A percentile compares a stretch with the other conserved stretches of the same genome.
Conservation (phyloP, 2,888 invertebrate genomes). For the Volucella bombylans region DNA sequence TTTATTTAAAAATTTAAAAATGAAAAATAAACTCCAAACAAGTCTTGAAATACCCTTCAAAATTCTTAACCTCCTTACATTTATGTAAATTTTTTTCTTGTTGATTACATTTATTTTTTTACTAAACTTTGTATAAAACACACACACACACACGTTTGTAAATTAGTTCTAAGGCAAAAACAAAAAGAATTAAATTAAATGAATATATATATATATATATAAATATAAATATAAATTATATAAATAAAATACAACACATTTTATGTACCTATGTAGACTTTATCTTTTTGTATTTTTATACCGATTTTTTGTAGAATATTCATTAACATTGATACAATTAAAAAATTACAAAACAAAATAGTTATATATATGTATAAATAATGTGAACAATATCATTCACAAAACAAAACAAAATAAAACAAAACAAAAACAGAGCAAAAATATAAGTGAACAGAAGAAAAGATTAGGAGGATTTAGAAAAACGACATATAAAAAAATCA, state of each 20-base stretch:
- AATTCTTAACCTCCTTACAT: too few species aligned
- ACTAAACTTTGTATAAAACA: constrained; percentile 17
- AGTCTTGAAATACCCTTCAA: too few species aligned
- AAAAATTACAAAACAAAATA: constrained; percentile 48
- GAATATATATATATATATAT: constrained; percentile 32
- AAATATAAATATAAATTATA: constrained; percentile 27
- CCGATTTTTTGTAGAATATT: constrained; percentile 73
- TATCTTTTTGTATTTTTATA: constrained; percentile 74
- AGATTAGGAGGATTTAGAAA: constrained; percentile 1
- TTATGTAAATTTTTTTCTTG: constrained; percentile 1
- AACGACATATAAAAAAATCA: constrained; percentile 64
- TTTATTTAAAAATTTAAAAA: too few species aligned
- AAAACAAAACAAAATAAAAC: not conserved
- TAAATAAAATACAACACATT: constrained; percentile 69
- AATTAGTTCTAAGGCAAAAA: constrained; percentile 60
- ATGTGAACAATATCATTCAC: constrained; percentile 50
- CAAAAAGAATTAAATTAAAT: constrained; percentile 46
- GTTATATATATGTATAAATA: constrained; percentile 61
- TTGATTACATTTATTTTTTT: constrained; percentile 37
- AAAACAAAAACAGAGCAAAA: not conserved
- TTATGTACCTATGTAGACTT: constrained; percentile 73
- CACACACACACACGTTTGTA: constrained; percentile 28
- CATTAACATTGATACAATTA: constrained; percentile 66
- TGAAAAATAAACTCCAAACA: not conserved
- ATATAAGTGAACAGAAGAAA: constrained; percentile 56